These are phyloP conservation scores for Taphrorychus bicolor DNA, from an alignment of 2,888 invertebrate species.

Conservation along the genomic window DNA sequence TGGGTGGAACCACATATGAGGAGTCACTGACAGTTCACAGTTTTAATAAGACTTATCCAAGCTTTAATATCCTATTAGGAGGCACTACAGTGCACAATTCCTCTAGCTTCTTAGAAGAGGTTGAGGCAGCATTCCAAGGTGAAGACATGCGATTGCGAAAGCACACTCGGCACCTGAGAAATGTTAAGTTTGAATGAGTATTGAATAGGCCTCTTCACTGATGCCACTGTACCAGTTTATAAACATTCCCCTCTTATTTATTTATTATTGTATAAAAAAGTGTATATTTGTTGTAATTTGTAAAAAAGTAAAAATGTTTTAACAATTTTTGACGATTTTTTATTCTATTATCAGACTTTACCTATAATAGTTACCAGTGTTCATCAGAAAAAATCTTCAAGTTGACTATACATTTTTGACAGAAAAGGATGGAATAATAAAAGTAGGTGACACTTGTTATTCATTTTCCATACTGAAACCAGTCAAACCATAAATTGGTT, in stretches of 20 bases:
- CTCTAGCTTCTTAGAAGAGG: conserved; percentile 78
- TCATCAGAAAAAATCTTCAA: too few relatives aligned
- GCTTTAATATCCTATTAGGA: conserved; percentile 81
- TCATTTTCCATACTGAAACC: too few relatives aligned
- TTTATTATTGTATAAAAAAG: too few relatives aligned
- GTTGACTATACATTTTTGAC: too few relatives aligned
- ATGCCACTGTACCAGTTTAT: background rate
- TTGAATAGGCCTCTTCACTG: background rate
- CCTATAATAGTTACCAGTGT: too few relatives aligned
- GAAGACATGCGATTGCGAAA: conserved; percentile 64
- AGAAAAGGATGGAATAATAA: too few relatives aligned
- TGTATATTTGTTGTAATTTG: too few relatives aligned
- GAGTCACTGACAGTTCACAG: conserved; percentile 86
- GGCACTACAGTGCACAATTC: conserved; percentile 94
- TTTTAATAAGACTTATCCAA: conserved; percentile 78
- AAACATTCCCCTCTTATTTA: background rate
- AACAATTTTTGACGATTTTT: too few relatives aligned
- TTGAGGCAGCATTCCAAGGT: conserved; percentile 68
- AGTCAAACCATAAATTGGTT: too few relatives aligned
- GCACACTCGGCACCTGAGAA: conserved; percentile 51
- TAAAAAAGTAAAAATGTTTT: too few relatives aligned
- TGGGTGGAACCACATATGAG: conserved; percentile 97
- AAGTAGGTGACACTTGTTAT: too few relatives aligned
- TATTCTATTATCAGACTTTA: too few relatives aligned
- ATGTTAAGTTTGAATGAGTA: conserved; percentile 45